A percentile compares a stretch with the other conserved stretches of the same genome.
phyloP scores from a whole-genome alignment of 2,888 invertebrate genomes.

The Suillia variegata region DNA sequence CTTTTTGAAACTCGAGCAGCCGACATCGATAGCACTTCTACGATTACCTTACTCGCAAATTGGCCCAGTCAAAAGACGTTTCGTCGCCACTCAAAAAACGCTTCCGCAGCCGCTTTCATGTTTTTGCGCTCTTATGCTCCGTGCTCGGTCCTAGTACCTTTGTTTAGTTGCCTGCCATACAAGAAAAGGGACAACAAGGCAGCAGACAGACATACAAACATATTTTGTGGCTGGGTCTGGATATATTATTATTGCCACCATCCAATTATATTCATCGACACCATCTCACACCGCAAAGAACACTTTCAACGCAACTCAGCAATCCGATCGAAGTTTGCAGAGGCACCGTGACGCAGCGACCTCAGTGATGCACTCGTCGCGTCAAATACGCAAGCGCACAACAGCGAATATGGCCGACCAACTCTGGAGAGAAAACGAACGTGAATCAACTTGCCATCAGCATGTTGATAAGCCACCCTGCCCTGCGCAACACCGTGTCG shows the following conservation, averaged over 20 bases:
- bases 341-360: background rate
- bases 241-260: constrained; percentile 42
- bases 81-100: constrained; percentile 42
- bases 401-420: no score
- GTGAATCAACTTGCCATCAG: no score
- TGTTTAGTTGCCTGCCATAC: background rate
- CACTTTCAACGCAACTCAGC: constrained; percentile 28
- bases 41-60: constrained; percentile 42
- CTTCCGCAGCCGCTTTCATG: constrained; percentile 28
- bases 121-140: background rate
- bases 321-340: background rate
- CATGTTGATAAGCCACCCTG: no score
- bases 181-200: constrained; percentile 26
- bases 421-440: no score
- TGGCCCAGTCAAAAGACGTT: constrained; percentile 46
- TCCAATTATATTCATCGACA: constrained; percentile 51
- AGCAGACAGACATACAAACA: constrained; percentile 18
- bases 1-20: constrained; percentile 38
- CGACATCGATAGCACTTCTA: constrained; percentile 29
- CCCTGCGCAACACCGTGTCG: no score
- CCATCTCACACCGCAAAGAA: constrained; percentile 34
- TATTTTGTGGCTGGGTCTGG: constrained; percentile 37
- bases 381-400: no score
- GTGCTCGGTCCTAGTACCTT: constrained; percentile 26
- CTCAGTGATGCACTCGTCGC: no score